Percentiles rank a stretch among this genome's conserved stretches.
Evolutionary conservation across 2,797 vertebrate genomes (phyloP).

Genomic region (Ctenosaura bakeri): DNA sequence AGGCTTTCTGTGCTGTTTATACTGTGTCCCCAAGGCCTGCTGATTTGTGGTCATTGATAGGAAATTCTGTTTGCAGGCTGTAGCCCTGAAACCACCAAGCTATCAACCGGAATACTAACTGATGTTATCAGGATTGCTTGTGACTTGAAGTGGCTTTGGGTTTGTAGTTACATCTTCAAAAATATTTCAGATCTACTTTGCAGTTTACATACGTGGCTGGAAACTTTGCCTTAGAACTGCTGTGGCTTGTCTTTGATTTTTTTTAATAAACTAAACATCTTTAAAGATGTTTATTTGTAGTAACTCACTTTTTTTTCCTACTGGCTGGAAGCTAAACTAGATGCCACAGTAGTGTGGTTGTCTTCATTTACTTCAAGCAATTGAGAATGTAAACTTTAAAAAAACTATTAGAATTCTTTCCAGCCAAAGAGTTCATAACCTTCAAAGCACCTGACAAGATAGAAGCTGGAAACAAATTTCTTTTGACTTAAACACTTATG

Average conservation of each 20-base stretch:
- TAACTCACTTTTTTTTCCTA: not conserved
- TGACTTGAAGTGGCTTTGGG: not conserved
- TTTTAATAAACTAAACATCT: not conserved
- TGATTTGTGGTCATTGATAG: not conserved
- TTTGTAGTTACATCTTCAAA: not conserved
- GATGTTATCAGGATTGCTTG: not conserved
- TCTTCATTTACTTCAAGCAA: not conserved
- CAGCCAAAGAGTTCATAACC: not conserved
- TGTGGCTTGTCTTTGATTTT: not conserved
- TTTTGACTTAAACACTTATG: not conserved
- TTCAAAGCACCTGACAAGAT: not conserved
- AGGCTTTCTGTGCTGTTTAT: not conserved
- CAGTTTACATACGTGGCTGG: not conserved
- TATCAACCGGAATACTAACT: not conserved
- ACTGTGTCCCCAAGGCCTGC: not conserved
- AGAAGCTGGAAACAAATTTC: not conserved
- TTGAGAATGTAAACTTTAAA: not conserved
- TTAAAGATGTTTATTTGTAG: not conserved
- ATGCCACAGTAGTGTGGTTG: not conserved
- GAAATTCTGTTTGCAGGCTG: not conserved
- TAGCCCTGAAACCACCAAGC: slow-evolving; percentile 1
- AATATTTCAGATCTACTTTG: slow-evolving; percentile 17
- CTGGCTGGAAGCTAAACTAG: not conserved
- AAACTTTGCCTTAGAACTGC: not conserved
- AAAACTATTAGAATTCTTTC: not conserved